These are phyloP conservation scores for Sebastes vulpes DNA, from an alignment of 2,797 vertebrate species.

Conservation along the genomic window DNA sequence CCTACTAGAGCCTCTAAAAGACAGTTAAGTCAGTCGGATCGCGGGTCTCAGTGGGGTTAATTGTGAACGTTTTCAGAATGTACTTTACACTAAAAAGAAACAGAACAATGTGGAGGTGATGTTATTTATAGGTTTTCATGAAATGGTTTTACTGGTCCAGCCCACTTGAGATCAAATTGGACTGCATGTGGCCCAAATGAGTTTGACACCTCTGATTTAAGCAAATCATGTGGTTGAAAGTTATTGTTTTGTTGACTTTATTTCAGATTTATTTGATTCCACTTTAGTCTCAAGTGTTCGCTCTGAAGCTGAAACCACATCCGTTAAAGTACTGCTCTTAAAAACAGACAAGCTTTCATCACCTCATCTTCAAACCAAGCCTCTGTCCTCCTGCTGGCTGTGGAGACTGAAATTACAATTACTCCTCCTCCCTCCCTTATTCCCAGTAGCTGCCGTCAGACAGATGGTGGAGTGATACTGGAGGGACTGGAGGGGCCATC, in stretches of 20 bases:
- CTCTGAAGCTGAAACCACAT: background rate
- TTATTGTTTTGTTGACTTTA: background rate
- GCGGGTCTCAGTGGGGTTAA: too few relatives aligned
- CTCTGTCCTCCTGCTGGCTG: background rate
- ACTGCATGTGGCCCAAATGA: too few relatives aligned
- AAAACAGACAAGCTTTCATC: background rate
- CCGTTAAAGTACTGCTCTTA: background rate
- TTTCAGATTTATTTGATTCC: background rate
- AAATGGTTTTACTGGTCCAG: too few relatives aligned
- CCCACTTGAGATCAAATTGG: too few relatives aligned
- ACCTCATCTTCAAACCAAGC: background rate
- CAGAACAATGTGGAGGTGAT: too few relatives aligned
- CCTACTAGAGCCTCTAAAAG: too few relatives aligned
- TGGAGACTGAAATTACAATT: background rate
- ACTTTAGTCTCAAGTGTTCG: background rate
- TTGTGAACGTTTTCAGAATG: too few relatives aligned
- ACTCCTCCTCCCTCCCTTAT: background rate
- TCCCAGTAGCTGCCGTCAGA: constrained; percentile 40
- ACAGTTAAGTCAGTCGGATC: too few relatives aligned
- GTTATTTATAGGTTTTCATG: too few relatives aligned
- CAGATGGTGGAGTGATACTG: constrained; percentile 62
- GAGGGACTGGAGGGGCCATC: constrained; percentile 34
- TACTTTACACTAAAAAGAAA: too few relatives aligned
- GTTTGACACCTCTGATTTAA: background rate
- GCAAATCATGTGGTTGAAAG: background rate